A percentile compares a stretch with the other conserved stretches of the same genome.
These are phyloP conservation scores for Hylaeus volcanicus DNA, from an alignment of 1,140 invertebrate species.

Conservation along the genomic window DNA sequence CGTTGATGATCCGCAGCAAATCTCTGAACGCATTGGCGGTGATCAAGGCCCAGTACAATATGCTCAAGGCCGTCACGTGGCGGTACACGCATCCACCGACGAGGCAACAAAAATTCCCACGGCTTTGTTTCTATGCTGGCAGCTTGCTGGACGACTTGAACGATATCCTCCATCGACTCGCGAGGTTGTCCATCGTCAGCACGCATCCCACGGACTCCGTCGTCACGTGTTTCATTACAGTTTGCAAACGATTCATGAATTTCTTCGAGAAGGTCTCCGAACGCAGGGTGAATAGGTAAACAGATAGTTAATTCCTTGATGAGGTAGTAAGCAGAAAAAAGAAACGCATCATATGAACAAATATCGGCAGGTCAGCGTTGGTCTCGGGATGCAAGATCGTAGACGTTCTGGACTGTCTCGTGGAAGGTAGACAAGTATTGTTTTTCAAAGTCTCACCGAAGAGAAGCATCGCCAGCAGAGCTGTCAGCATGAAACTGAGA, in stretches of 20 bases:
- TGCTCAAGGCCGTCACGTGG: constrained; percentile 76
- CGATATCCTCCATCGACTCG: constrained; percentile 56
- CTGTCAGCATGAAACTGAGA: constrained; percentile 72
- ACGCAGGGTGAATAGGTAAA: constrained; percentile 73
- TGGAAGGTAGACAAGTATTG: constrained; percentile 71
- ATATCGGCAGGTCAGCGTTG: constrained; percentile 64
- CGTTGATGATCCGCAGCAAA: constrained; percentile 57
- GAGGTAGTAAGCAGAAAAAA: neutral
- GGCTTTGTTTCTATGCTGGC: constrained; percentile 75
- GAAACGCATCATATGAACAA: neutral
- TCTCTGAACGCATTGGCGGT: constrained; percentile 68
- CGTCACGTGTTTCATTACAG: constrained; percentile 49
- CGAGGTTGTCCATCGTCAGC: constrained; percentile 17
- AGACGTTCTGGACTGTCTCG: constrained; percentile 76
- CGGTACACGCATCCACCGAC: constrained; percentile 74
- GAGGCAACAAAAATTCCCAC: constrained; percentile 51
- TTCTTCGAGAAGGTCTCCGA: constrained; percentile 78
- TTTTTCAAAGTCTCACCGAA: constrained; percentile 61
- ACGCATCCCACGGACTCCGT: constrained; percentile 24
- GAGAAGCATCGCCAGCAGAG: constrained; percentile 19
- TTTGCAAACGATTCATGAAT: constrained; percentile 77
- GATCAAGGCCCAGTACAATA: constrained; percentile 70
- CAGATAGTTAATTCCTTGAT: neutral
- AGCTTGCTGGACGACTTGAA: constrained; percentile 73
- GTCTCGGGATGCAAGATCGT: constrained; percentile 76